A percentile compares a stretch with the other conserved stretches of the same genome.
Conservation (phyloP, 1,140 invertebrate genomes). For the Metaphire vulgaris region DNA sequence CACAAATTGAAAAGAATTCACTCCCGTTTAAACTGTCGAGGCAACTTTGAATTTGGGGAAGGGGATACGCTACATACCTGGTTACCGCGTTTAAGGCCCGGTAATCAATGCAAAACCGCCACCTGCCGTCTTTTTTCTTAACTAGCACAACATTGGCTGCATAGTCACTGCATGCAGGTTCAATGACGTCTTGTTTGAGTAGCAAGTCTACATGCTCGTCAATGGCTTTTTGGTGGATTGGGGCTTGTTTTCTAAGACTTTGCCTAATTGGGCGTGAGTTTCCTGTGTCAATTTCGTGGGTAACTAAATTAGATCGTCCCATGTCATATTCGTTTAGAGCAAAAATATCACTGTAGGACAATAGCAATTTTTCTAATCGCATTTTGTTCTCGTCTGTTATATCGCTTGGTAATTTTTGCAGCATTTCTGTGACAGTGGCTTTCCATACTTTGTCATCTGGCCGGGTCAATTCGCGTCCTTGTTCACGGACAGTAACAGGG, state of each 20-base stretch:
- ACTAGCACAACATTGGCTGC: constrained; percentile 39
- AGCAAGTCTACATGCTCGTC: neutral
- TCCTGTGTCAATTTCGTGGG: neutral
- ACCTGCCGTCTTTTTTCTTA: constrained; percentile 34
- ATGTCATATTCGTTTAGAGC: neutral
- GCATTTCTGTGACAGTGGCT: neutral
- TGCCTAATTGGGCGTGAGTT: neutral
- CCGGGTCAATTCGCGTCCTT: neutral
- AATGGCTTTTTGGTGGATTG: neutral
- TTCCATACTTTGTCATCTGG: neutral
- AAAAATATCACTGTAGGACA: neutral
- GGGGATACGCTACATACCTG: constrained; percentile 31
- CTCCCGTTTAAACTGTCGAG: constrained; percentile 31
- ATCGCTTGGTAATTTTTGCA: neutral
- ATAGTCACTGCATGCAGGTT: constrained; percentile 34
- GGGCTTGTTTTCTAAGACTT: neutral
- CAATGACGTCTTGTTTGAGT: neutral
- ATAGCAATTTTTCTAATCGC: neutral
- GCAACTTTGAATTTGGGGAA: constrained; percentile 40
- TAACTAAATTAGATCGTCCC: neutral
- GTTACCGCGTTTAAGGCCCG: constrained; percentile 37
- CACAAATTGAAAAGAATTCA: constrained; percentile 33
- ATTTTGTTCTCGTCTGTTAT: neutral
- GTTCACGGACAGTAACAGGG: neutral
- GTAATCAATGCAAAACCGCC: constrained; percentile 39